phyloP scores from a whole-genome alignment of 2,797 vertebrate species.

The Sebastes cheni region DNA sequence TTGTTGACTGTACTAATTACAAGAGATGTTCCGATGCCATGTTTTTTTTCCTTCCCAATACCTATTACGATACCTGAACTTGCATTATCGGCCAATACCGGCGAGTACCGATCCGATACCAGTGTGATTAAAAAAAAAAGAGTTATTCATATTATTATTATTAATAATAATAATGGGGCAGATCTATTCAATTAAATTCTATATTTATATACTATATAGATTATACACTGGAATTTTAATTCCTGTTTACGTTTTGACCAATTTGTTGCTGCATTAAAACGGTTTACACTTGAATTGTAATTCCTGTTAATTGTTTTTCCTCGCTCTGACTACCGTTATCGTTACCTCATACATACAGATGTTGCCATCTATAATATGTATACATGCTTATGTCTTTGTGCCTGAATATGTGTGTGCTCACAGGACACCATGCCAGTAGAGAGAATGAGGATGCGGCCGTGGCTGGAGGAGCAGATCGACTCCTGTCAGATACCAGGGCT shows the following conservation, averaged over 20 bases:
- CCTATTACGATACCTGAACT: not conserved
- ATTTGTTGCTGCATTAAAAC: too few relatives aligned
- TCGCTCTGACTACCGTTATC: too few relatives aligned
- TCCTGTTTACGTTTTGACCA: too few relatives aligned
- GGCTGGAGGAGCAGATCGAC: slow-evolving; percentile 98
- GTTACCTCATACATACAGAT: not conserved
- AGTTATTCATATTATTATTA: not conserved
- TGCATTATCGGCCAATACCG: not conserved
- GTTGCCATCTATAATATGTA: too few relatives aligned
- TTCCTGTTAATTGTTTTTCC: too few relatives aligned
- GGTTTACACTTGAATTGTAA: too few relatives aligned
- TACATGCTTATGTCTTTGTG: not conserved
- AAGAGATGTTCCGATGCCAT: too few relatives aligned
- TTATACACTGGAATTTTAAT: too few relatives aligned
- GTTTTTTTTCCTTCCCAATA: not conserved
- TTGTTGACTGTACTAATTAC: too few relatives aligned
- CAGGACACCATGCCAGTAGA: slow-evolving; percentile 94
- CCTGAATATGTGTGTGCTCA: slow-evolving; percentile 15
- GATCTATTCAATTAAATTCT: too few relatives aligned
- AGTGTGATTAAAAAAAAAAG: not conserved
- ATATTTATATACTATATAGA: too few relatives aligned
- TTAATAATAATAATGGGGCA: not conserved
- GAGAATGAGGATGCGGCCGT: slow-evolving; percentile 98
- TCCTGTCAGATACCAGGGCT: slow-evolving; percentile 93
- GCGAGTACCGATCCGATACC: not conserved